Conservation (phyloP, 2,888 invertebrate genomes). For the Nomada lathburiana region DNA sequence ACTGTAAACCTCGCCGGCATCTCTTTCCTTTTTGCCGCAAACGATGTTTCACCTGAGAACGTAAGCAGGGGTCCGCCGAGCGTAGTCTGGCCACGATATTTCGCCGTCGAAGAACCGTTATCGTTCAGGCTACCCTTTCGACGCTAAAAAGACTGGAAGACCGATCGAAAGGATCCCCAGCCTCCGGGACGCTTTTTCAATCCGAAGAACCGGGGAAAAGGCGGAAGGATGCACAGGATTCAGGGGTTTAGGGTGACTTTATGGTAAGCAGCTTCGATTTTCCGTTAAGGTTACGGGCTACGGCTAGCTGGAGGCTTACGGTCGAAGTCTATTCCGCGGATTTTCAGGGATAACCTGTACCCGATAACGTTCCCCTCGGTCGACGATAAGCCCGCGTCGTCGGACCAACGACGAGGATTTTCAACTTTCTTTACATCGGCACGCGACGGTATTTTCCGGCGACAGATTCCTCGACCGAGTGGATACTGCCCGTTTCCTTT, state of each 20-base stretch:
- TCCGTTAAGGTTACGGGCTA: slow-evolving; percentile 81
- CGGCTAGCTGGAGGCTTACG: slow-evolving; percentile 73
- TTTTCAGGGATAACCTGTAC: slow-evolving; percentile 77
- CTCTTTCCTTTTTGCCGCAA: slow-evolving; percentile 51
- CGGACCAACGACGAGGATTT: slow-evolving; percentile 57
- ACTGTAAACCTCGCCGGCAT: slow-evolving; percentile 36
- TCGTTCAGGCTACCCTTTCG: slow-evolving; percentile 15
- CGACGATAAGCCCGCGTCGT: slow-evolving; percentile 66
- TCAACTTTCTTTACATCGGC: slow-evolving; percentile 57
- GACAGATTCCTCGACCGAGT: slow-evolving; percentile 9
- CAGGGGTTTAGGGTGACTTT: slow-evolving; percentile 80
- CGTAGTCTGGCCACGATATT: slow-evolving; percentile 55
- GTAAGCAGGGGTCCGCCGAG: slow-evolving; percentile 22
- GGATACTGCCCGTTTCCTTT: slow-evolving; percentile 4
- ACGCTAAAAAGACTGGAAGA: slow-evolving; percentile 2
- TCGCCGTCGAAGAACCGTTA: slow-evolving; percentile 32
- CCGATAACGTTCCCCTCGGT: slow-evolving; percentile 72
- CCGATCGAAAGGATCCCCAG: slow-evolving; percentile 4
- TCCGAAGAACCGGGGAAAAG: slow-evolving; percentile 67
- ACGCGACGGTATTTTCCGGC: slow-evolving; percentile 48
- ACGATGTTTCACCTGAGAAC: slow-evolving; percentile 47
- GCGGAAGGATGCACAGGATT: slow-evolving; percentile 74
- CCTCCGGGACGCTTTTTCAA: slow-evolving; percentile 70
- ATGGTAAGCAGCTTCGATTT: slow-evolving; percentile 84
- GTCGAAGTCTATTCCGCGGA: slow-evolving; percentile 75